Conservation (phyloP, 2,113 vertebrate genomes). For the Sinosuthora webbiana region DNA sequence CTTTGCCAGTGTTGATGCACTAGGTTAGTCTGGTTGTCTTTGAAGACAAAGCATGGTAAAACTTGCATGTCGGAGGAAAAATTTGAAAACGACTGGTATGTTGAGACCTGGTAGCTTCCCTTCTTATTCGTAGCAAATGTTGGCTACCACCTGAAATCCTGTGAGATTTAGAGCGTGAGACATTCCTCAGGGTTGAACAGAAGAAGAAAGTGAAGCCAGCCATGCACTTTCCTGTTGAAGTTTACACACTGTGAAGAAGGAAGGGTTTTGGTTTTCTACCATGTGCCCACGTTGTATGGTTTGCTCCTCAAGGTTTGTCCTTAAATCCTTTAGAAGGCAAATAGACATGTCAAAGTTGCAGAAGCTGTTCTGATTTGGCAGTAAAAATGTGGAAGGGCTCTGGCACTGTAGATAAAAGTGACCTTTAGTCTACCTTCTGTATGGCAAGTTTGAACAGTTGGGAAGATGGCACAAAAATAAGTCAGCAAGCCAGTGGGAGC, state of each 20-base stretch:
- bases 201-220: neutral
- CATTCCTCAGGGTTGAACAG: neutral
- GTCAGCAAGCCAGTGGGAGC: neutral
- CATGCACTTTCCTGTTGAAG: fast-evolving
- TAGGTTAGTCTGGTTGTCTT: neutral
- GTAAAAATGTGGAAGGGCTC: neutral
- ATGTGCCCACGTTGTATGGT: neutral
- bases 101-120: neutral
- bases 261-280: neutral
- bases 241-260: neutral
- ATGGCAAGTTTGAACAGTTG: neutral
- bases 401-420: neutral
- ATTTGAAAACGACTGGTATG: neutral
- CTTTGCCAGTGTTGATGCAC: neutral
- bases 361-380: neutral
- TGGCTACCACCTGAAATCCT: neutral
- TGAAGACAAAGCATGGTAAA: neutral
- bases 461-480: neutral
- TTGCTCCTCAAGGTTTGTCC: neutral
- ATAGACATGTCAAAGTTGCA: neutral
- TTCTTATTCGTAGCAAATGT: neutral
- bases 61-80: neutral
- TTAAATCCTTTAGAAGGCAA: neutral
- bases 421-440: neutral
- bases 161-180: neutral